Base-by-base conservation (phyloP, 2,797 vertebrate species). In the Artibeus jamaicensis region DNA sequence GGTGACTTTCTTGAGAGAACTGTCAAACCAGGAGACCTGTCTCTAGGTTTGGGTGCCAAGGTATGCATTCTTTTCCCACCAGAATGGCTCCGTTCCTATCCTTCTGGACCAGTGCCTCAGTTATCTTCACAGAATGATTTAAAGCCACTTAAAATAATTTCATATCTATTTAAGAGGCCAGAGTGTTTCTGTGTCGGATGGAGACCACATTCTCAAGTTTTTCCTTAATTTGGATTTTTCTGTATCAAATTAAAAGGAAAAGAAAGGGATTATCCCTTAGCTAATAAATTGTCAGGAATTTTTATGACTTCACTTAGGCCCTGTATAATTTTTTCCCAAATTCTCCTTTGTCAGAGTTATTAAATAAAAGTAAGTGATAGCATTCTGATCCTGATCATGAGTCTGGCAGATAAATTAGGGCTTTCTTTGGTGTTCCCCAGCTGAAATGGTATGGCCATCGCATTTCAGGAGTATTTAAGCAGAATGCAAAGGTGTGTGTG, bases 101-200 rank as follows among this genome's bases (percentile, higher is more conserved):
- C 18, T 86, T 91, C n/a, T 93, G 62, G 70, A 39, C 67, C 44
- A 37, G 14, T 70, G 55, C 91, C 24, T 91, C 68, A 88, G 0
- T 84, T 73, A 86, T 83, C 59, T 62, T 84, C 67, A 87, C 19
- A 82, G 70, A 55, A 46, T 14, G 44, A 53, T 81, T 92, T 89
- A 88, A 92, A 92, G 62, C 78, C 65, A 62, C 42, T 90, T 93
- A 87, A 85, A 93, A 37, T 86, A 88, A 90, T 42, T 85, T 42
- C 10, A 34, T 77, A 73, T 15, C 37, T 79, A 86, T 44, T 86
- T 42, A 42, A 92, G 93, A 85, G 44, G 74, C n/a, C 22, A 59
- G 48, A 78, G 74, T 32, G 6, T 73, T 92, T 92, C 53, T 86
- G 2, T 76, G 39, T 81, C 29, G 4, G 50, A 46, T 24, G 55